Evolutionary conservation across 2,888 invertebrate genomes (phyloP).

Genomic region (Blastobasis lacticolella): DNA sequence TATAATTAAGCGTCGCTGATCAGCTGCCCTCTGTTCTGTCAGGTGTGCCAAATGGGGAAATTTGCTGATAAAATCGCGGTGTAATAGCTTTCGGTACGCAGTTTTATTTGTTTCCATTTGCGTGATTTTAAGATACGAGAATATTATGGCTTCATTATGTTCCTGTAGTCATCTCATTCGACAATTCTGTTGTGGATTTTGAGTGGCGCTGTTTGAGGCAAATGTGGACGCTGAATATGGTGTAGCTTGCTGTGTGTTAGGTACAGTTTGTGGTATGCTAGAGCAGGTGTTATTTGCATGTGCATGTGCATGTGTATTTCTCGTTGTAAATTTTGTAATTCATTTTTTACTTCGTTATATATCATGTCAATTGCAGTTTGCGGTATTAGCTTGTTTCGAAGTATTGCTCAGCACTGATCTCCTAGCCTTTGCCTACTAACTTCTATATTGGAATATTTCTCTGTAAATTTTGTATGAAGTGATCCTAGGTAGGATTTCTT

Average conservation of each 20-base stretch:
- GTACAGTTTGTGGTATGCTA: too few species aligned
- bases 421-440: slow-evolving; percentile 7
- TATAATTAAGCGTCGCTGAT: slow-evolving; percentile 11
- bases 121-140: slow-evolving; percentile 7
- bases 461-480: slow-evolving; percentile 4
- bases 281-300: too few species aligned
- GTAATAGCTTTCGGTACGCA: slow-evolving; percentile 8
- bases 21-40: slow-evolving; percentile 12
- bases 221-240: background rate
- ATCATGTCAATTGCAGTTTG: slow-evolving; percentile 8
- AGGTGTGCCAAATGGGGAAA: slow-evolving; percentile 10
- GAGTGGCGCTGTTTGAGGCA: background rate
- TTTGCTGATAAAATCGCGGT: slow-evolving; percentile 1
- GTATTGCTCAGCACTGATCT: slow-evolving; percentile 8
- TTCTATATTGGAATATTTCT: slow-evolving; percentile 2
- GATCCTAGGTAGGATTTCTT: background rate
- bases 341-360: slow-evolving; percentile 3
- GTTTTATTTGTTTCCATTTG: slow-evolving; percentile 7
- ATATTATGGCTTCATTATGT: slow-evolving; percentile 9
- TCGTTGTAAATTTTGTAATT: background rate
- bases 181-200: background rate
- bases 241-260: background rate
- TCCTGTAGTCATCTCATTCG: slow-evolving; percentile 8
- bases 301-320: too few species aligned
- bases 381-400: slow-evolving; percentile 7